These are phyloP conservation scores for Microtus oregoni DNA, from an alignment of 2,113 vertebrate species.

Conservation along the genomic window DNA sequence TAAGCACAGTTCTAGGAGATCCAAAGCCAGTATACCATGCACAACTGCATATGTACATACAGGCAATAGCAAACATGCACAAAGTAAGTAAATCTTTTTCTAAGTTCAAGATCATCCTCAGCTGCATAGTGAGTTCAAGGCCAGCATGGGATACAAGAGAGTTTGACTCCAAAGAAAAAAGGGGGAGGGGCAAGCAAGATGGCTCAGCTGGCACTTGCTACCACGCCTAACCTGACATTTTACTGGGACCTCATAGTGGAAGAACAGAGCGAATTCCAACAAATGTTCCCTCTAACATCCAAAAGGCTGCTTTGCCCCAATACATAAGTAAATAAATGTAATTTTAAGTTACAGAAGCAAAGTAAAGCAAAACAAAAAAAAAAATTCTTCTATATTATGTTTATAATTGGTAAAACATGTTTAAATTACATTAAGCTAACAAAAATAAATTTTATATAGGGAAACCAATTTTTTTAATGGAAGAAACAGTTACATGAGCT, in stretches of 20 bases:
- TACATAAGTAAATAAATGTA: not conserved
- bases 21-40: not conserved
- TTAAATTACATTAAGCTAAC: not conserved
- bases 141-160: not conserved
- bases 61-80: not conserved
- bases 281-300: not conserved
- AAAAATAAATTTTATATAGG: conserved; percentile 44
- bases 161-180: not conserved
- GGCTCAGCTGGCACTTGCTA: not conserved
- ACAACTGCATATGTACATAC: not conserved
- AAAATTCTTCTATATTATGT: not conserved
- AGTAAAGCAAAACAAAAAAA: conserved; percentile 22
- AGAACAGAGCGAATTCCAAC: not conserved
- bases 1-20: not conserved
- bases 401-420: not conserved
- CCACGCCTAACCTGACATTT: not conserved
- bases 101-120: not conserved
- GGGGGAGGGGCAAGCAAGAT: not conserved
- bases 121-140: not conserved
- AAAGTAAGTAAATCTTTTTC: not conserved
- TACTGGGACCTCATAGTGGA: not conserved
- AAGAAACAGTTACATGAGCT: not conserved
- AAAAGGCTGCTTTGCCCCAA: not conserved
- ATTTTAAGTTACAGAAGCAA: not conserved
- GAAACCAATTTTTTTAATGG: not conserved